These are phyloP conservation scores for Brachionus rubens DNA, from an alignment of 1,140 invertebrate species.

Conservation along the genomic window DNA sequence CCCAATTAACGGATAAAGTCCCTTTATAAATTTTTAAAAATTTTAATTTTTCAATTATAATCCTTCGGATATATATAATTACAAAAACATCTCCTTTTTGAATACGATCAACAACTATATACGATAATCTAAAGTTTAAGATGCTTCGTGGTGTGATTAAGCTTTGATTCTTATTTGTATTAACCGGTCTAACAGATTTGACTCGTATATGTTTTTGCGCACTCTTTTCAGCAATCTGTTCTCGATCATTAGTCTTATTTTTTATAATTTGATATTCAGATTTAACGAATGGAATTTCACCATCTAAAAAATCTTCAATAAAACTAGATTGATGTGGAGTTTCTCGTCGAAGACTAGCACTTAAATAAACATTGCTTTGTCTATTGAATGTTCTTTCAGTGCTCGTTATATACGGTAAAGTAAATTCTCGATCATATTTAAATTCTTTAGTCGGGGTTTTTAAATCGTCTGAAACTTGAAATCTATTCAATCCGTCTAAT, in stretches of 20 bases:
- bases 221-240: neutral
- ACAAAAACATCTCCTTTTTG: slow-evolving; percentile 30
- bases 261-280: slow-evolving; percentile 1
- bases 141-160: neutral
- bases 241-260: neutral
- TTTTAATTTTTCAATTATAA: neutral
- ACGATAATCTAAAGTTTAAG: neutral
- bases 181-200: neutral
- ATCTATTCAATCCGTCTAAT: neutral
- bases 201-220: neutral
- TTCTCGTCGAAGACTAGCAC: slow-evolving; percentile 6
- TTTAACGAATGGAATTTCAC: slow-evolving; percentile 2
- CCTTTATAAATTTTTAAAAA: neutral
- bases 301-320: neutral
- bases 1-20: neutral
- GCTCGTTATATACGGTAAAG: neutral
- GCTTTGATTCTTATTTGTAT: neutral
- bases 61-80: neutral
- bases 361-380: slow-evolving; percentile 18
- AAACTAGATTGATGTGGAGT: neutral
- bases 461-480: neutral
- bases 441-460: neutral
- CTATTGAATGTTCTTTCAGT: neutral
- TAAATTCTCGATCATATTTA: neutral
- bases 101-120: slow-evolving; percentile 14